Evolutionary conservation across 1,140 invertebrate genomes (phyloP).

Genomic region (Harlomillsia oculata): DNA sequence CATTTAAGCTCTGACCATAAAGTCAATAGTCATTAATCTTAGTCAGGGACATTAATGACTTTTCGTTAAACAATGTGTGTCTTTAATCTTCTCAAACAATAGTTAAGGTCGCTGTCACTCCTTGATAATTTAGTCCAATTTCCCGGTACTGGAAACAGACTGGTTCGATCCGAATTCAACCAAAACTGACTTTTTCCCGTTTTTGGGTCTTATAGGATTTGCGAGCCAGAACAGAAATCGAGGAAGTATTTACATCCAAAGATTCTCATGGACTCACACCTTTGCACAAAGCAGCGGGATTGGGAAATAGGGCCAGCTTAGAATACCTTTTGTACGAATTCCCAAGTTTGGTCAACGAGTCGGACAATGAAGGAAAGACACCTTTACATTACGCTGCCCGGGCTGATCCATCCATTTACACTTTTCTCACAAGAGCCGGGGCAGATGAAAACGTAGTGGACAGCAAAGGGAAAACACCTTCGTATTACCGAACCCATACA

Average conservation of each 20-base stretch:
- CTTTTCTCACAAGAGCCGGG: slow-evolving; percentile 60
- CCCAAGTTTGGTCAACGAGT: slow-evolving; percentile 56
- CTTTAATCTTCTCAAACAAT: no score
- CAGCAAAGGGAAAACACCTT: slow-evolving; percentile 71
- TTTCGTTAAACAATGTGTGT: no score
- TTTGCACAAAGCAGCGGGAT: slow-evolving; percentile 72
- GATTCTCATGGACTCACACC: slow-evolving; percentile 68
- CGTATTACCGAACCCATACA: slow-evolving; percentile 63
- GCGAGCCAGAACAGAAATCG: slow-evolving; percentile 57
- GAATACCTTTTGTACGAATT: slow-evolving; percentile 58
- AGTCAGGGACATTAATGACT: no score
- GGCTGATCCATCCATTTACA: slow-evolving; percentile 56
- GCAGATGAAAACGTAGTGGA: slow-evolving; percentile 69
- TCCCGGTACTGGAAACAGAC: no score
- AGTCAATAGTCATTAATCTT: no score
- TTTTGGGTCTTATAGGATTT: slow-evolving; percentile 48
- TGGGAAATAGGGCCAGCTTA: slow-evolving; percentile 60
- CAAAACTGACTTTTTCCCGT: no score
- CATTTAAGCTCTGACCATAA: no score
- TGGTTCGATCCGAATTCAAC: no score
- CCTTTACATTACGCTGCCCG: slow-evolving; percentile 82
- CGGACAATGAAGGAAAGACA: slow-evolving; percentile 73
- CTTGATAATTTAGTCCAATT: no score
- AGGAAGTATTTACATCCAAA: slow-evolving; percentile 62
- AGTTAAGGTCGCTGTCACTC: no score